Base-by-base conservation (phyloP, 2,113 vertebrate genomes). In the Grus americana region DNA sequence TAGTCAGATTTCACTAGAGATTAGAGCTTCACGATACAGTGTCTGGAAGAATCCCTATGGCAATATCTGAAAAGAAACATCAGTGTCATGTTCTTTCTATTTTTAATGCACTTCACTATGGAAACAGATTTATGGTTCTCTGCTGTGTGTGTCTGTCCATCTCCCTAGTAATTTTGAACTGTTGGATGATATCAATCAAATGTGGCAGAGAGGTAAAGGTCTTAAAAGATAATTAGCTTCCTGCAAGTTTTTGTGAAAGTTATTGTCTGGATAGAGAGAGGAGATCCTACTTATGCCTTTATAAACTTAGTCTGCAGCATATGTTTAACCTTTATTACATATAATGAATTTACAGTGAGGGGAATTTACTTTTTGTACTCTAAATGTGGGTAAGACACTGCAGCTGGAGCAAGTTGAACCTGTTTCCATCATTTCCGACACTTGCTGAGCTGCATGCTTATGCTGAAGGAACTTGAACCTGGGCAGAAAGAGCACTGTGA, bases 71-170 rank as follows among this genome's bases (percentile, higher is more conserved):
- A 74, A 65, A 84, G 91, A 94, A 94, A 79, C 73, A 79, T 88
- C 76, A 71, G 85, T 86, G 90, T 95, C 88, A 55, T 22, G 36
- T 89, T 94, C 75, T 72, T 96, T 79, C 93, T 92, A 87, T 90
- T 93, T 97, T 92, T 95, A 95, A 90, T 82, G 70, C 40, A 15
- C 46, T 92, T 96, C 70, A 44, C 90, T 93, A 76, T 94, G 91
- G 96, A 97, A 95, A 92, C 80, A 82, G 80, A 79, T 90, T 63
- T 47, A 0, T 74, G 61, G 75, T 93, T 91, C 65, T 85, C 65
- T 87, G 58, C 63, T 32, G 26, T 78, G 74, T 88, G 46, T 79
- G 61, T 92, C 84, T 95, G 95, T 90, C 93, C 93, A 65, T 91
- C 68, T 91, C 78, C 89, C 61, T 34, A 58, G 81, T 40, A 72